Evolutionary conservation across 2,888 invertebrate genomes (phyloP).

Genomic region (Isotomurus palustris): DNA sequence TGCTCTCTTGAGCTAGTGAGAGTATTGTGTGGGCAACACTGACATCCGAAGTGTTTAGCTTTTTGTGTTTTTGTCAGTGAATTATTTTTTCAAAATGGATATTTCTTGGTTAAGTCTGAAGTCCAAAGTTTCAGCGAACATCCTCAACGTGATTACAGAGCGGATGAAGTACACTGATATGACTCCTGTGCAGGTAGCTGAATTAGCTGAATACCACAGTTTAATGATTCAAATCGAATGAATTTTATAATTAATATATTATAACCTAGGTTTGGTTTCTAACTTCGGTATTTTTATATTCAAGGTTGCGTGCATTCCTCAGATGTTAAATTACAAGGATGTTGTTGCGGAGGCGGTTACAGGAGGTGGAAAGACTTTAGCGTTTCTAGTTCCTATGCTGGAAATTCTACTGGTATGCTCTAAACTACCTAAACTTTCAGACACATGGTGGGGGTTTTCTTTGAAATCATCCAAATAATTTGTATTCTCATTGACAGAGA

Average conservation of each 20-base stretch:
- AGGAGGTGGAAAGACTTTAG: slow-evolving; percentile 96
- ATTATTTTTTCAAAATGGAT: slow-evolving; percentile 43
- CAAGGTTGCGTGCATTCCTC: slow-evolving; percentile 80
- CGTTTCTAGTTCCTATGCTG: slow-evolving; percentile 87
- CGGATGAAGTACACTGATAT: slow-evolving; percentile 56
- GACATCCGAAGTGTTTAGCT: too few relatives aligned
- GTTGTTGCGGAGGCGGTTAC: slow-evolving; percentile 98
- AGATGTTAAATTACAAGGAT: slow-evolving; percentile 85
- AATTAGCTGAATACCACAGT: not conserved
- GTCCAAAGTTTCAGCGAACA: slow-evolving; percentile 51
- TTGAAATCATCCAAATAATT: too few relatives aligned
- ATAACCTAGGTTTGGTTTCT: not conserved
- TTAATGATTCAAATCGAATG: not conserved
- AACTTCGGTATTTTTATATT: slow-evolving; percentile 17
- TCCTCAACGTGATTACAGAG: slow-evolving; percentile 53
- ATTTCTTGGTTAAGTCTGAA: slow-evolving; percentile 56
- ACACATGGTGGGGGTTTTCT: too few relatives aligned
- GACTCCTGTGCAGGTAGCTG: slow-evolving; percentile 59
- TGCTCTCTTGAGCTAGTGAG: too few relatives aligned
- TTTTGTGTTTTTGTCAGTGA: too few relatives aligned
- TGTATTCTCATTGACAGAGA: too few relatives aligned
- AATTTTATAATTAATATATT: not conserved
- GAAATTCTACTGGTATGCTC: slow-evolving; percentile 67
- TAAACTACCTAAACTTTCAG: too few relatives aligned
- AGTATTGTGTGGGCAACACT: too few relatives aligned